These are phyloP conservation scores for Nyctibius bracteatus DNA, from an alignment of 2,113 vertebrate genomes.

Conservation along the genomic window DNA sequence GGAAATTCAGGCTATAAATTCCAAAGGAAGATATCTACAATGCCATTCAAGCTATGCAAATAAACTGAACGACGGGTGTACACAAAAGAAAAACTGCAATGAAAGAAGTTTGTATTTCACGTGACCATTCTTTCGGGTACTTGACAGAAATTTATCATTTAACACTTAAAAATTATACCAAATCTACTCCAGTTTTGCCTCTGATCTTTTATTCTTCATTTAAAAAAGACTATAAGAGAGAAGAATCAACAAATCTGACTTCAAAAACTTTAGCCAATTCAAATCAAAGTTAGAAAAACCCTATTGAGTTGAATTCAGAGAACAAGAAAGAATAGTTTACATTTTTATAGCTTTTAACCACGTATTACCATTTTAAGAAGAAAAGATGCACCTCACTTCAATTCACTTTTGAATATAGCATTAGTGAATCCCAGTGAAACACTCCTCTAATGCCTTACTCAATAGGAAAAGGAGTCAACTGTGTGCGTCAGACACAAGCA, in stretches of 20 bases:
- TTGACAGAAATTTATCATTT: neutral
- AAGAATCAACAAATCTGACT: neutral
- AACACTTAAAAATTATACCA: neutral
- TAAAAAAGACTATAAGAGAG: neutral
- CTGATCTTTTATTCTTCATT: neutral
- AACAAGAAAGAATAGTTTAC: neutral
- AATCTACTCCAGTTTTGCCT: neutral
- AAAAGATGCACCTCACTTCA: neutral
- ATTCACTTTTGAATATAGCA: neutral
- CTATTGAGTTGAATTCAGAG: neutral
- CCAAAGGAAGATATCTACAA: neutral
- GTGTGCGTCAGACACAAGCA: accelerated
- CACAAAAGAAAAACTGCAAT: neutral
- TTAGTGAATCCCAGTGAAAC: neutral
- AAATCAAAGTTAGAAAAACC: neutral
- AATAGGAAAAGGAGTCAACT: neutral
- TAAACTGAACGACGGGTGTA: neutral
- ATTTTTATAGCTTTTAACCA: neutral
- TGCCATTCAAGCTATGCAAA: neutral
- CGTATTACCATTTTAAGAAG: neutral
- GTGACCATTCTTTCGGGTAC: neutral
- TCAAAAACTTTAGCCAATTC: neutral
- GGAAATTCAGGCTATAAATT: neutral
- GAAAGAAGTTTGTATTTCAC: neutral
- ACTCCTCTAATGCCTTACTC: neutral